Conservation (phyloP, 1,140 invertebrate species). For the Delia radicum region DNA sequence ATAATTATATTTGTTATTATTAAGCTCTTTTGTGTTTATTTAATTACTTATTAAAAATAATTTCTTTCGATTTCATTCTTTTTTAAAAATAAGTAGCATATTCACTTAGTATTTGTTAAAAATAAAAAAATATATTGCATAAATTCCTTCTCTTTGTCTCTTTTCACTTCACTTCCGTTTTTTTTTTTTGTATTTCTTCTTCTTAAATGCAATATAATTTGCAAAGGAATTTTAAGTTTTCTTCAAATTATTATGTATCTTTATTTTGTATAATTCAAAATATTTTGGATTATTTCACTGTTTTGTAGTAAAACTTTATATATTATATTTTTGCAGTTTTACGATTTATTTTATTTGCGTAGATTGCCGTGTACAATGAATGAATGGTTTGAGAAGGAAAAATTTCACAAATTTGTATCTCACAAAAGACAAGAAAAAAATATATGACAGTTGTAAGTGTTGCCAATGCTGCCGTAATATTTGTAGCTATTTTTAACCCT, state of each 20-base stretch:
- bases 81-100: not conserved
- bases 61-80: not conserved
- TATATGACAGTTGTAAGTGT: not conserved
- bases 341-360: not conserved
- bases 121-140: slow-evolving; percentile 5
- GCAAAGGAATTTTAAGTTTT: not conserved
- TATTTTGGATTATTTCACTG: not conserved
- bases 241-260: not conserved
- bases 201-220: not conserved
- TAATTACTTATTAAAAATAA: not conserved
- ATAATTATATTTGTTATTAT: no score
- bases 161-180: not conserved
- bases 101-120: not conserved
- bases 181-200: not conserved
- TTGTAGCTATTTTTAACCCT: no score
- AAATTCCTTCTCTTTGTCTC: slow-evolving; percentile 2
- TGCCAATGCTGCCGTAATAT: not conserved
- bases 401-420: no score
- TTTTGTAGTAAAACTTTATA: not conserved
- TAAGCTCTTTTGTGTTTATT: not conserved
- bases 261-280: not conserved
- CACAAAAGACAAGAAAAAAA: no score
- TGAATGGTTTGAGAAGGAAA: not conserved
- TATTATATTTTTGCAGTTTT: not conserved
- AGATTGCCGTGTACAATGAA: not conserved